Evolutionary conservation across 2,888 invertebrate genomes (phyloP), one percentile per base, ranked within the genome.

Genomic region (Chrysomela aeneicollis): DNA sequence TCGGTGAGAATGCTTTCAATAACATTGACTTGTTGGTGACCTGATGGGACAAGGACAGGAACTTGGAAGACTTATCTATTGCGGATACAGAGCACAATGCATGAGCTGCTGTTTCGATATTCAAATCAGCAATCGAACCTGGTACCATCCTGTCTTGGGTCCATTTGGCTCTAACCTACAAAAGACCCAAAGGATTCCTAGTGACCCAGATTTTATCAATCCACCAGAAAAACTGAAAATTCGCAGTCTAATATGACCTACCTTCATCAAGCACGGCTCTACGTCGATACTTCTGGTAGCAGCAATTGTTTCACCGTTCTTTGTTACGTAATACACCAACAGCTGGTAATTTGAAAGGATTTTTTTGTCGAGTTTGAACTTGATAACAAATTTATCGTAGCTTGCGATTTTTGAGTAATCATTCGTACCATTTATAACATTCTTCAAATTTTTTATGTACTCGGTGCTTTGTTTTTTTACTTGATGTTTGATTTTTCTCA

Each of bases 21-120:
- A 82, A 30, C 19, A 68, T 57, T 49, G 74, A 66, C 0, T 73
- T 59, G 63, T 73, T 75, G 17, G 78, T 61, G 8, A 42, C 64
- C 53, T 65, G 62, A 52, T 73, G 71, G 15, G 66, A 66, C 54
- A 64, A 63, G 17, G 71, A 67, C 52, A 86, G 72, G 66, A 87
- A 85, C 46, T 81, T 82, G 0, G 85, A 84, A 61, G 88, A 86
- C 72, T 86, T 86, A 77, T 89, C 89, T 0, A 87, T 83, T 1
- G 86, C 85, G 0, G 87, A 85, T 18, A 88, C 74, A 9, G 87
- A 86, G 74, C 89, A 89, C 0, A 88, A 73, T 0, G 88, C 88
- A 63, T 83, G 82, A 0, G 86, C 83, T 0, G 83, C 81, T 0
- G 87, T 85, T 70, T 82, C 82, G 8, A 89, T 77, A 35, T 82